Evolutionary conservation across 1,140 invertebrate species (phyloP), one percentile per base, ranked within the genome.

Genomic region (Drosophila simulans): DNA sequence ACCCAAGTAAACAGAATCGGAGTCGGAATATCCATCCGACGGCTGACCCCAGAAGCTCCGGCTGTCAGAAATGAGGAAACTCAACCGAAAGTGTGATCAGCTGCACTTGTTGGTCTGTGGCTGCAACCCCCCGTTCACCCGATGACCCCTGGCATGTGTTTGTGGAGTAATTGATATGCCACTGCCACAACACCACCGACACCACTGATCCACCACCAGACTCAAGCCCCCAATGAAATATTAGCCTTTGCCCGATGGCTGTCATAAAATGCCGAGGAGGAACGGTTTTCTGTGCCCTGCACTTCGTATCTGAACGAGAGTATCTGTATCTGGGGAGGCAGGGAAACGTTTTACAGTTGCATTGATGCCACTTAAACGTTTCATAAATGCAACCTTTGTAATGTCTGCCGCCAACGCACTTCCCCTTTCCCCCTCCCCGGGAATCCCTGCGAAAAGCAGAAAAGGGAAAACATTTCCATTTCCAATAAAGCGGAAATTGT

Each of bases 301-400:
- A 58, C 58, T 48, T 64, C 64, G 35, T 51, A 43, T 59, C 49
- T 80, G 22, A 53, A 57, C 56, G 25, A 54, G 12, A 51, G 54
- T 83, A 65, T 74, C 42, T 75, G 81, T 83, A 71, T 85, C 60
- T 71, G 51, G 55, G 39, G 71, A 66, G 72, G 37, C 68, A 72
- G 71, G 65, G 80, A 86, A 89, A 76, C 76, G 80, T 88, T 88
- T 89, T 89, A 89, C 84, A 84, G 85, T 89, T 89, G 84, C 84
- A 89, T 74, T 80, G 80, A 57, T 60, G 73, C 80, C 84, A 89
- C 84, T 89, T 89, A 89, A 89, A 77, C 84, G 84, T 84, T 89
- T 84, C 84, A 89, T 89, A 89, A 89, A 89, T 84, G 84, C 84
- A 89, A 89, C 84, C 84, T 89, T 89, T 89, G 84, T 89, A 84